These are phyloP conservation scores for Girardia tigrina DNA, from an alignment of 2,888 invertebrate genomes.

Conservation along the genomic window DNA sequence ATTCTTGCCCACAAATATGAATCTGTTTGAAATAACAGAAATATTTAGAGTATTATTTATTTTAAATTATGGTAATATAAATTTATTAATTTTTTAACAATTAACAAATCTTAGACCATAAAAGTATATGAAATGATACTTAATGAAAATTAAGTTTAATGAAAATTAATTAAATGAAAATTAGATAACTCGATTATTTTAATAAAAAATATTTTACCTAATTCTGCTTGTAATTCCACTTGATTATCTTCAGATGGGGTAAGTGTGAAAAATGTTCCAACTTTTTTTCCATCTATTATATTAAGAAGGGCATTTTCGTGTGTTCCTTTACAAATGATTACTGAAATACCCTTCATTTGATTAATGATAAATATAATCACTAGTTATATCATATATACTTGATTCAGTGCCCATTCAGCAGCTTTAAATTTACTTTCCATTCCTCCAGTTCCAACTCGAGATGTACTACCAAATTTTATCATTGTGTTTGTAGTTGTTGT, in stretches of 20 bases:
- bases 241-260: slow-evolving; percentile 38
- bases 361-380: not conserved
- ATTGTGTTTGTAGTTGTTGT: slow-evolving; percentile 59
- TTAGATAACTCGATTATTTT: too few relatives aligned
- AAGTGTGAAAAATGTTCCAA: slow-evolving; percentile 82
- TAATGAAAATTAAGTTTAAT: too few relatives aligned
- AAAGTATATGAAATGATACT: too few relatives aligned
- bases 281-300: slow-evolving; percentile 77
- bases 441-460: slow-evolving; percentile 79
- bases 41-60: too few relatives aligned
- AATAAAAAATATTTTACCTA: slow-evolving; percentile 56
- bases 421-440: slow-evolving; percentile 97
- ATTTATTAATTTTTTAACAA: too few relatives aligned
- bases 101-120: too few relatives aligned
- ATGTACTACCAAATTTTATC: slow-evolving; percentile 80
- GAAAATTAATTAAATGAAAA: too few relatives aligned
- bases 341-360: slow-evolving; percentile 67
- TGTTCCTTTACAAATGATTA: slow-evolving; percentile 92
- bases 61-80: too few relatives aligned
- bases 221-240: slow-evolving; percentile 79
- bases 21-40: too few relatives aligned
- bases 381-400: slow-evolving; percentile 46
- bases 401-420: slow-evolving; percentile 83
- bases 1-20: too few relatives aligned
- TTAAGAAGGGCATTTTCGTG: slow-evolving; percentile 81